Conservation (phyloP, 2,113 vertebrate species). For the Platichthys stellatus region DNA sequence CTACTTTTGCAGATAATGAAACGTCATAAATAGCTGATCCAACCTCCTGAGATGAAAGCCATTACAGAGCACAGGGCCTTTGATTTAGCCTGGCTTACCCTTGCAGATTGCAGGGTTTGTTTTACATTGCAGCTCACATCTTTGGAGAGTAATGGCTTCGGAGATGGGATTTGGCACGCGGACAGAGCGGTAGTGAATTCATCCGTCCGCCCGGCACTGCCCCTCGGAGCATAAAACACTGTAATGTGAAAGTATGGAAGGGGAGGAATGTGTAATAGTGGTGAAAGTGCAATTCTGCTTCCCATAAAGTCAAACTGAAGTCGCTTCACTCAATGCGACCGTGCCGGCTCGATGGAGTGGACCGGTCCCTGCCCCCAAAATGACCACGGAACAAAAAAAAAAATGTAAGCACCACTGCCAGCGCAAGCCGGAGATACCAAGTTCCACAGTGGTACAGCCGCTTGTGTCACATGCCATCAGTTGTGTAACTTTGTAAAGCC, state of each 20-base stretch:
- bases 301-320: constrained; percentile 32
- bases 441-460: constrained; percentile 23
- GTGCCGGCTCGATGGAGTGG: constrained; percentile 27
- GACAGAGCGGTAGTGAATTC: constrained; percentile 50
- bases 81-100: constrained; percentile 34
- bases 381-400: constrained; percentile 22
- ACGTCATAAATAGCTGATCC: constrained; percentile 25
- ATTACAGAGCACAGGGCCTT: constrained; percentile 26
- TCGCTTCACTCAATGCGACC: constrained; percentile 32
- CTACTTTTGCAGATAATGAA: background rate
- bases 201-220: constrained; percentile 22
- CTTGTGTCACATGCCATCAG: constrained; percentile 54
- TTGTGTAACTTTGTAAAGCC: constrained; percentile 56
- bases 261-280: background rate
- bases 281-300: constrained; percentile 33
- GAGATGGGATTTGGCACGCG: constrained; percentile 64
- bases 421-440: constrained; percentile 11
- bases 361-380: constrained; percentile 32
- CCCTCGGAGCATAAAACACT: constrained; percentile 34
- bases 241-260: constrained; percentile 11
- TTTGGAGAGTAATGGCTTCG: constrained; percentile 58
- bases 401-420: constrained; percentile 35
- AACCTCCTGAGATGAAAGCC: background rate
- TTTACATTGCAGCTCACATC: constrained; percentile 51
- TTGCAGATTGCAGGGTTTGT: constrained; percentile 37